phyloP scores from a whole-genome alignment of 2,888 invertebrate species.

The Pemphredon lugubris region DNA sequence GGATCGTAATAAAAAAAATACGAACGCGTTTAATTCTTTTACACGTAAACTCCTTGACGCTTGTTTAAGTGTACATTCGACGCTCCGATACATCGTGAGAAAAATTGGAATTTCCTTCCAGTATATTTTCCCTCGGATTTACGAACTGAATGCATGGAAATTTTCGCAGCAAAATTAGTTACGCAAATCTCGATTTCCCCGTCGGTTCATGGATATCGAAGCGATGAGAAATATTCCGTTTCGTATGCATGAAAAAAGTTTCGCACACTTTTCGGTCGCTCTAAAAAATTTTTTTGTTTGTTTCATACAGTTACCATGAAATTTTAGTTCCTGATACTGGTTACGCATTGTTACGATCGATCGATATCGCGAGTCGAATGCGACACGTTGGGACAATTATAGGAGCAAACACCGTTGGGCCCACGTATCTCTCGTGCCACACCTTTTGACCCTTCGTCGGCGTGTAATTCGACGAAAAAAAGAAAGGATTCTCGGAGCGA shows the following conservation, averaged over 20 bases:
- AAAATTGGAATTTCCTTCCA: no score
- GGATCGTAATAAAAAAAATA: no score
- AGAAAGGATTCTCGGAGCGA: conserved; percentile 24
- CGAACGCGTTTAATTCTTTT: no score
- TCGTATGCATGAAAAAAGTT: background rate
- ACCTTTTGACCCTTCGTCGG: conserved; percentile 36
- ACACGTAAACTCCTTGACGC: no score
- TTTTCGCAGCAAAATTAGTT: no score
- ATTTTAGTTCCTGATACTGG: conserved; percentile 8
- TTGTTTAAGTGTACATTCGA: no score
- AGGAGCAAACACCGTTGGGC: conserved; percentile 36
- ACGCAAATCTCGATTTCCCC: no score
- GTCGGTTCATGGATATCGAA: no score
- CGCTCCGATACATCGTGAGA: no score
- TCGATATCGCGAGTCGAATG: conserved; percentile 59
- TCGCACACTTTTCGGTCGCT: background rate
- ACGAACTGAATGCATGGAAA: no score
- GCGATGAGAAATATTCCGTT: background rate
- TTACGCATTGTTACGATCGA: conserved; percentile 57
- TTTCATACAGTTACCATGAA: background rate
- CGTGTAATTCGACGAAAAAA: conserved; percentile 39
- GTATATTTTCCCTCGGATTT: no score
- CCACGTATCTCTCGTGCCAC: conserved; percentile 25
- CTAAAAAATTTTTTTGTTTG: no score
- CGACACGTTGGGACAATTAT: conserved; percentile 42